Evolutionary conservation across 2,888 invertebrate genomes (phyloP).

Genomic region (Norana najaformis): DNA sequence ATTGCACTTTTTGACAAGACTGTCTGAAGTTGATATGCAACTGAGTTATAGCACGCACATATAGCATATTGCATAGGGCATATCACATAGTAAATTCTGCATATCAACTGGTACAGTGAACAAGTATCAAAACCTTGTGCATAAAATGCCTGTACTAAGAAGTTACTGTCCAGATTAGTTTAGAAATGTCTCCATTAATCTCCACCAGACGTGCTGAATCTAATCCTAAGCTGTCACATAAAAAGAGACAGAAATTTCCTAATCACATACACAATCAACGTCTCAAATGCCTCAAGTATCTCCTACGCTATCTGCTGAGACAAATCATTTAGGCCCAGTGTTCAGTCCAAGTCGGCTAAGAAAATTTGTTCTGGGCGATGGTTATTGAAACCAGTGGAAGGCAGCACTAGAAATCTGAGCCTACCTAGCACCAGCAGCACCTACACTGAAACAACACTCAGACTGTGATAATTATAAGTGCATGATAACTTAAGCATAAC

Average conservation of each 20-base stretch:
- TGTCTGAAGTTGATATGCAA: too few relatives aligned
- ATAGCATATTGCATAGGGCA: too few relatives aligned
- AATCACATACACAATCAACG: neutral
- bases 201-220: neutral
- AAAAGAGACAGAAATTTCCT: neutral
- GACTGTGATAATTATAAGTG: neutral
- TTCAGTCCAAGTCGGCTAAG: neutral
- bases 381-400: constrained; percentile 3
- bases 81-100: too few relatives aligned
- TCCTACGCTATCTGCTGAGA: neutral
- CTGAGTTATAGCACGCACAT: too few relatives aligned
- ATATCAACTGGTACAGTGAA: neutral
- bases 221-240: neutral
- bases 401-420: neutral
- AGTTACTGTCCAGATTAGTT: neutral
- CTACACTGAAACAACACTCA: neutral
- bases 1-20: too few relatives aligned
- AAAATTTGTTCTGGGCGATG: neutral
- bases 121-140: neutral
- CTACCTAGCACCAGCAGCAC: neutral
- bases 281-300: constrained; percentile 13
- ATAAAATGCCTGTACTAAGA: neutral
- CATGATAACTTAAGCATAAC: neutral
- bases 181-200: neutral
- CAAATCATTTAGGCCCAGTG: neutral